Evolutionary conservation across 2,888 invertebrate genomes (phyloP), one percentile per base, ranked within the genome.

Genomic region (Limnephilus rhombicus): DNA sequence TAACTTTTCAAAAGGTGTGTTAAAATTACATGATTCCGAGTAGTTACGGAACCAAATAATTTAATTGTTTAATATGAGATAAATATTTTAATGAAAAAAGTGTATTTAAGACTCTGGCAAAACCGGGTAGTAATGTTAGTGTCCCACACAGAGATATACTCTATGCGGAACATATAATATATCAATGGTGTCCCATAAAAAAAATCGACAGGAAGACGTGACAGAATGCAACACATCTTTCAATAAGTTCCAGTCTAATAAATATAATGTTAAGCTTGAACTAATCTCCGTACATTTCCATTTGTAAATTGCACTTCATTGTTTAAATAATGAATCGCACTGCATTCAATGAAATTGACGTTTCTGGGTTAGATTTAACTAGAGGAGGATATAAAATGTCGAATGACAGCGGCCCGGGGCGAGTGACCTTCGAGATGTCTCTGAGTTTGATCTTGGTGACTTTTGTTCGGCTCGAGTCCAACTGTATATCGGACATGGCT

Each of bases 401-500:
- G n/a, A 34, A 34, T 37, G 83, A 37, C 34, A 31, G 82, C 3
- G 82, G 83, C 2, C 18, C 5, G 37, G 41, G 85, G 41, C 24
- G 41, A 24, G 13, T 53, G 87, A 87, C 87, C 87, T 87, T 87
- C 87, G 34, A 37, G 45, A 13, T 68, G 87, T 31, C 68, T 87
- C 34, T 87, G 53, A 11, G 53, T 31, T 34, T 53, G 87, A 68
- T 87, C 87, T 87, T 68, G 11, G 87, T 34, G 87, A 87, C 87
- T 87, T 53, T 53, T 86, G 85, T 86, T 85, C 24, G 41, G 18
- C 37, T 85, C 85, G 68, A 68, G 68, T 68, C 68, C 68, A 68
- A 68, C 68, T n/a, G 9, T 45, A 34, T 31, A 82, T 34, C 13
- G 82, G 68, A 0, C 31, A 34, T 34, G 4, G 41, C 2, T 86